Evolutionary conservation across 2,888 invertebrate genomes (phyloP), one percentile per base, ranked within the genome.

Genomic region (Aleiodes leptofemur): DNA sequence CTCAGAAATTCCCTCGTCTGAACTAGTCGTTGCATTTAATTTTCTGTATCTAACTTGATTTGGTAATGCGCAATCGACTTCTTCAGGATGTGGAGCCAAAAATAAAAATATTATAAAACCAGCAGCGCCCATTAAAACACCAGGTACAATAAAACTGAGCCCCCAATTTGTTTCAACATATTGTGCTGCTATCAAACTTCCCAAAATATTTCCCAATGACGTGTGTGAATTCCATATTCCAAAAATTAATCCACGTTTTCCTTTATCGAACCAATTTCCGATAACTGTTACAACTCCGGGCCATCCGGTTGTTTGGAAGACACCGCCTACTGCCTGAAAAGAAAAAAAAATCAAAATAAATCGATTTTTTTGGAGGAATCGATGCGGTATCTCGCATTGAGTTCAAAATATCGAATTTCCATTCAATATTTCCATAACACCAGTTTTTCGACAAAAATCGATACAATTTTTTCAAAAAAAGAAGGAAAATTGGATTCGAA

Each of bases 161-260:
- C 96, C 94, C 98, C 98, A 98, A 88, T 97, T 94, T 0, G 88
- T 90, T 86, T 96, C 96, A 11, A 98, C 97, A 90, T 94, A 98
- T 68, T 92, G 90, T 0, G 96, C 96, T 0, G 98, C 97, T 83
- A 98, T 95, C n/a, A 98, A 86, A 0, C 96, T 94, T 86, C 98
- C 98, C 74, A 98, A 88, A 84, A 98, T 98, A 88, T 98, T 99
- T 51, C 98, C 98, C 9, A 98, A 92, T 0, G 97, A 97, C 0
- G 98, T 98, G 84, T 98, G 98, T 0, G 98, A 97, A 90, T 98
- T 98, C 98, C 98, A 98, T 6, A 98, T 92, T 11, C 98, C 98
- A 90, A 98, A 98, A 78, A 98, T 96, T 31, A 98, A 91, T 0
- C 97, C 97, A 79, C 96, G 92, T 89, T 96, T 98, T 51, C 94